Base-by-base conservation (phyloP, 2,113 vertebrate species). In the Struthio camelus region DNA sequence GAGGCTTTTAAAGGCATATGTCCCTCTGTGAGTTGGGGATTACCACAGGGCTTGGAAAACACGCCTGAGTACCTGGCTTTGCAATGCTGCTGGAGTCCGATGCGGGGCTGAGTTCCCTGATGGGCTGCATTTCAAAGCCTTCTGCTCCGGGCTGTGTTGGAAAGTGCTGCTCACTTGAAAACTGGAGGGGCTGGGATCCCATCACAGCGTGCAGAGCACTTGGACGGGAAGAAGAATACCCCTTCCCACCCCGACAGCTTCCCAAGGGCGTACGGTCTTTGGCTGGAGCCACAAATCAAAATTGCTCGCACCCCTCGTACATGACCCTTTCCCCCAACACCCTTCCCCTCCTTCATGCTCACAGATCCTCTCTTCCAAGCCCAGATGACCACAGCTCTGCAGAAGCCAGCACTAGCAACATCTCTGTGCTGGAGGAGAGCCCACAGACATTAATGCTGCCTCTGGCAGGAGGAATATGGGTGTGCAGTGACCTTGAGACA, bases 51-150 rank as follows among this genome's bases (percentile, higher is more conserved):
- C n/a, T 76, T 89, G 73, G 80, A 79, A 92, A 92, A 70, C 30
- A 17, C 1, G 7, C 8, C 28, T 50, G 42, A 59, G 7, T 82
- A 82, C 50, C 65, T 65, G 54, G 20, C 53, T 86, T 40, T 50
- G 50, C 0, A 0, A 36, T 50, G 10, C 27, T 64, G 18, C 56
- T 84, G 69, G 79, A 88, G 71, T 44, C 62, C 1, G 4, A 23
- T 8, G 23, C 0, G 0, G 50, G 66, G 34, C 50, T 86, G 46
- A 50, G 27, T 12, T 58, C 20, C 7, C 4, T 1, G 0, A 34
- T 46, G 77, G 77, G 36, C 36, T 46, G 40, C 59, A 19, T 90
- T 90, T 78, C 64, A 78, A 88, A 96, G 89, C 38, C 53, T 40
- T 91, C 48, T 88, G 71, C 80, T 90, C 32, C 81, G 59, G 78